Conservation (phyloP, 2,113 vertebrate species). For the Eptesicus fuscus region DNA sequence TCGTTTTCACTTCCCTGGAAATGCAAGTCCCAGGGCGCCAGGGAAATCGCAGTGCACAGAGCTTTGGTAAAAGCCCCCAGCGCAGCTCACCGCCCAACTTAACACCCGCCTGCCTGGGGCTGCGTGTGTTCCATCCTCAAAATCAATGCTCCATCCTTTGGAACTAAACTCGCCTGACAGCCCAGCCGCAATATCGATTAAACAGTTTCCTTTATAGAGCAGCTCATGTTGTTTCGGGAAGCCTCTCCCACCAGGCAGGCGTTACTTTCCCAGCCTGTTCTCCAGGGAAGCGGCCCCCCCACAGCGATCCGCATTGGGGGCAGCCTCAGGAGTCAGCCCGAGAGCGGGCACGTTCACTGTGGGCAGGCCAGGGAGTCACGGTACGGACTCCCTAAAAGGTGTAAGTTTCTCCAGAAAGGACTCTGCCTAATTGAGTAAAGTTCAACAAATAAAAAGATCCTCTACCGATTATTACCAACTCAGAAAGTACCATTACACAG, state of each 20-base stretch:
- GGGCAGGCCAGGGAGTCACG: not conserved
- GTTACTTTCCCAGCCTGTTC: not conserved
- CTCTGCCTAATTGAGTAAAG: not conserved
- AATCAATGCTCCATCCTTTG: constrained; percentile 5
- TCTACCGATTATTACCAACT: not conserved
- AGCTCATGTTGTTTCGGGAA: constrained; percentile 47
- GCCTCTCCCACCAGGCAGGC: not conserved
- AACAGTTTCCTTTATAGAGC: constrained; percentile 23
- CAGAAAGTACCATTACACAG: not conserved
- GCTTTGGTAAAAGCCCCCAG: not conserved
- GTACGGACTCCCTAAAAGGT: not conserved
- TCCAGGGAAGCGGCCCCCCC: not conserved
- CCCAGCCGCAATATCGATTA: not conserved
- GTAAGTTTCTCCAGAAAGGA: not conserved
- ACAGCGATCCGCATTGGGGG: not conserved
- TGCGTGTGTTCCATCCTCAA: not conserved
- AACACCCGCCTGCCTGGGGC: not conserved
- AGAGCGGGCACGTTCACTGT: fast-evolving
- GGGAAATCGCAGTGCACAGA: not conserved
- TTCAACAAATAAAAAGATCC: not conserved
- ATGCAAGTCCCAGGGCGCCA: not conserved
- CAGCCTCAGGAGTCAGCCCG: not conserved
- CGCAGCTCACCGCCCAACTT: not conserved
- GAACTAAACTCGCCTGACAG: constrained; percentile 38
- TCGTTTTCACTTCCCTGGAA: constrained; percentile 12